Evolutionary conservation across 2,888 invertebrate species (phyloP).

Genomic region (Norana najaformis): DNA sequence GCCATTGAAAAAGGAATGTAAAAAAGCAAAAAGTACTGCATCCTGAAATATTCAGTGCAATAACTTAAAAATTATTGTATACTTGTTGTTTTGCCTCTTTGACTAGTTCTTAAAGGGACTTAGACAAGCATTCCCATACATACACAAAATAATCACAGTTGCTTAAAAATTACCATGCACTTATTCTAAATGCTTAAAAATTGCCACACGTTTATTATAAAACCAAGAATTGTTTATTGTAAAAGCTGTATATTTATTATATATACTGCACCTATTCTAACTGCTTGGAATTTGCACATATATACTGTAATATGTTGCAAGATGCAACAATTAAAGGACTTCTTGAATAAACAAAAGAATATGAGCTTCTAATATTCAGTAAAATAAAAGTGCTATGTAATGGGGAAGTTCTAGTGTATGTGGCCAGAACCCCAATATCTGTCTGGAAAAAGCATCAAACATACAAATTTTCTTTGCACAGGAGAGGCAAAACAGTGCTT

Average conservation of each 20-base stretch:
- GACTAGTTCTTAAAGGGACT: too few species aligned
- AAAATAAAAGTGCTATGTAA: background rate
- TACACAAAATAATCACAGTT: too few species aligned
- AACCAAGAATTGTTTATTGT: background rate
- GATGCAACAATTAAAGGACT: too few species aligned
- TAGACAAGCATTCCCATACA: too few species aligned
- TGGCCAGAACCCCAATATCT: too few species aligned
- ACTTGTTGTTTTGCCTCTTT: background rate
- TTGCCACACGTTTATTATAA: background rate
- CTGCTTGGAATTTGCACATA: background rate
- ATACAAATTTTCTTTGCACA: too few species aligned
- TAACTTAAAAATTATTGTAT: background rate
- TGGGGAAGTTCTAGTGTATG: background rate
- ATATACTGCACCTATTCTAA: background rate
- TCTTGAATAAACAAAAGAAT: background rate
- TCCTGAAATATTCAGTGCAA: background rate
- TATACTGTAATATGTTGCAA: background rate
- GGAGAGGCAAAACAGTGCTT: too few species aligned
- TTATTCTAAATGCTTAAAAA: background rate
- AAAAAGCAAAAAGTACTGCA: background rate
- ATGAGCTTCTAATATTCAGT: background rate
- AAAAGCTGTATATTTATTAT: background rate
- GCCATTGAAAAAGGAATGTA: background rate
- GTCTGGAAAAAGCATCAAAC: too few species aligned
- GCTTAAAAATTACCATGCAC: too few species aligned